Percentiles rank a stretch among this genome's conserved stretches.
Conservation (phyloP, 2,113 vertebrate genomes). For the Noctilio leporinus region DNA sequence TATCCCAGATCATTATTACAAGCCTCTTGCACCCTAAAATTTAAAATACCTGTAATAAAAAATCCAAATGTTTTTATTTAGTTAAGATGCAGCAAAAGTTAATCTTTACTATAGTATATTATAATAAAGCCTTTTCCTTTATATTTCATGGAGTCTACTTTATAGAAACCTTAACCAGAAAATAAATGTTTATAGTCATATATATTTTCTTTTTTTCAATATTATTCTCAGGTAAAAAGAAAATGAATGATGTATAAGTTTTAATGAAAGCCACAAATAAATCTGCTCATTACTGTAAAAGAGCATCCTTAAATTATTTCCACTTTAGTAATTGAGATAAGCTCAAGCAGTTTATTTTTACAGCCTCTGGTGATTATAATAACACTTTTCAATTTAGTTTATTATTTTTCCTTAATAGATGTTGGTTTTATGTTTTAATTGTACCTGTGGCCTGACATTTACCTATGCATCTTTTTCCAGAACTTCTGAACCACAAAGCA, state of each 20-base stretch:
- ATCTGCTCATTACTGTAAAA: constrained; percentile 16
- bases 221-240: neutral
- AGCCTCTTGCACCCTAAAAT: neutral
- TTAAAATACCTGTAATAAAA: constrained; percentile 19
- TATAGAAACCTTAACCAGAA: neutral
- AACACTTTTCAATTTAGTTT: neutral
- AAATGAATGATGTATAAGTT: neutral
- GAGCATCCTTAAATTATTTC: neutral
- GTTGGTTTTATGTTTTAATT: neutral
- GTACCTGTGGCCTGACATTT: neutral
- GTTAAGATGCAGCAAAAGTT: neutral
- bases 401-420: neutral
- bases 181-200: neutral
- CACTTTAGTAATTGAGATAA: neutral
- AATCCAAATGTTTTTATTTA: neutral
- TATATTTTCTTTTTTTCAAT: neutral
- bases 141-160: neutral
- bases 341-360: neutral
- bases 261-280: neutral
- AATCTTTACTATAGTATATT: neutral
- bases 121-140: neutral
- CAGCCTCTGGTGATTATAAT: neutral
- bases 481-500: neutral
- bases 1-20: constrained; percentile 37
- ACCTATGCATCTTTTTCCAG: neutral